Base-by-base conservation (phyloP, 2,113 vertebrate species). In the Carollia perspicillata region DNA sequence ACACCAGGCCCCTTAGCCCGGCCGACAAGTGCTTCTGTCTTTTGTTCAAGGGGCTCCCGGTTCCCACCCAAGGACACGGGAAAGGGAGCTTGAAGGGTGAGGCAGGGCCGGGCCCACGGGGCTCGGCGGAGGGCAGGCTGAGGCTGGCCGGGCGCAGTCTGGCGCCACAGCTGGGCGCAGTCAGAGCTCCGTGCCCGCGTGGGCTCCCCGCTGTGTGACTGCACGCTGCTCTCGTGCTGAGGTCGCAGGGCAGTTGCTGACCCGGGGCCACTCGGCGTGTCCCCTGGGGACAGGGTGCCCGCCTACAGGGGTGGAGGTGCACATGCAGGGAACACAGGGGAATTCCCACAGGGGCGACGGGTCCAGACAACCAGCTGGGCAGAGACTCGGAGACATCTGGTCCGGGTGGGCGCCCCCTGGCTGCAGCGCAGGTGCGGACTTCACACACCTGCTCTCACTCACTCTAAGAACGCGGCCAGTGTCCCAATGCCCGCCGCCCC, bases 371-470 rank as follows among this genome's bases (percentile, higher is more conserved):
- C 6, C 14, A 28, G 58, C 42, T 3, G 40, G 17, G 23, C 8
- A 40, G 79, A 83, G n/a, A 44, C 28, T 23, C 47, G 20, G 9
- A 7, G 42, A 9, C 42, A 9, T 6, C 5, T 47, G 71, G 40
- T 33, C 22, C 0, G 42, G 71, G 42, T 2, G 33, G 42, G 13
- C 28, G 71, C 14, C 42, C 17, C 33, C 30, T 16, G 33, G 22
- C 7, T 3, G 9, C 0, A 7, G 2, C 4, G 2, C 10, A 44
- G 5, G 26, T 1, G n/a, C 37, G 4, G 8, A n/a, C 20, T 12
- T 55, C 13, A 18, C 33, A 47, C 3, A 3, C 63, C 23, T 89
- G 60, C 63, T 13, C 63, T 3, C 14, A 18, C 20, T 84, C 8
- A 0, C 75, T 23, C 16, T 40, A 33, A 14, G 9, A 20, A 11